These are phyloP conservation scores for Musca vetustissima DNA, from an alignment of 1,140 invertebrate genomes.

Conservation along the genomic window DNA sequence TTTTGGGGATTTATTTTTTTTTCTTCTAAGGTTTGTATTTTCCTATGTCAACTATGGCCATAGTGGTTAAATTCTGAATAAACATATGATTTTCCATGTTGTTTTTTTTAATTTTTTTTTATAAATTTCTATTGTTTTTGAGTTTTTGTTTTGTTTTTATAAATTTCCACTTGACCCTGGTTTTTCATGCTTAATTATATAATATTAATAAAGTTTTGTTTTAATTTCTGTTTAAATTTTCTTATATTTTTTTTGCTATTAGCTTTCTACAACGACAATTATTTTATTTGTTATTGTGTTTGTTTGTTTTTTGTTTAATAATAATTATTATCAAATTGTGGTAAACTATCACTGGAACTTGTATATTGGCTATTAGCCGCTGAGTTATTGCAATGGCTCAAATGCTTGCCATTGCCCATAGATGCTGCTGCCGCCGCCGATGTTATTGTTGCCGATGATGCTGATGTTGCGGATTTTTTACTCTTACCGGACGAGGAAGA, in stretches of 20 bases:
- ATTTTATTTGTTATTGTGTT: neutral
- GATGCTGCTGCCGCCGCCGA: constrained; percentile 32
- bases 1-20: no score
- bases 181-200: neutral
- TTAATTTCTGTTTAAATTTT: neutral
- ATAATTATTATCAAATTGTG: constrained; percentile 54
- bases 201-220: neutral
- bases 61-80: no score
- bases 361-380: constrained; percentile 37
- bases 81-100: no score
- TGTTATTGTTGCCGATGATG: constrained; percentile 30
- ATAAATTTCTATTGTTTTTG: no score
- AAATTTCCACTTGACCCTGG: neutral
- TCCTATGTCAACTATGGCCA: no score
- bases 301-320: constrained; percentile 37
- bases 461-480: constrained; percentile 20
- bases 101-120: neutral
- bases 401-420: constrained; percentile 9
- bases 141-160: neutral
- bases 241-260: neutral
- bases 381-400: constrained; percentile 15
- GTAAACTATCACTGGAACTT: constrained; percentile 51
- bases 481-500: neutral
- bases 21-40: no score
- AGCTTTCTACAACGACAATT: neutral